Evolutionary conservation across 2,113 vertebrate species (phyloP).

Genomic region (Mandrillus leucophaeus): DNA sequence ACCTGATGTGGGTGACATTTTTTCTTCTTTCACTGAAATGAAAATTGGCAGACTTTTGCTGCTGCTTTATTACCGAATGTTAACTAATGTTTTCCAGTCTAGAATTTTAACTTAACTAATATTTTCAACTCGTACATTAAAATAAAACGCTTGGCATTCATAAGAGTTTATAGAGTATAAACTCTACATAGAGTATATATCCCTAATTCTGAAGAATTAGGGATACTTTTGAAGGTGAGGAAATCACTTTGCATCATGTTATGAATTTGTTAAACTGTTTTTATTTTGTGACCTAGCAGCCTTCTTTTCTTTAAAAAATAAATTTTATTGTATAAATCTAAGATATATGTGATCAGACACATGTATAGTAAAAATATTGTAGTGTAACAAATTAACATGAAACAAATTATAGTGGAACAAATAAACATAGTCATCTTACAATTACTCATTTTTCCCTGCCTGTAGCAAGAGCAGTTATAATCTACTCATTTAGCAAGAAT

Average conservation of each 20-base stretch:
- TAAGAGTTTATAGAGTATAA: background rate
- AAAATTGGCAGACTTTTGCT: background rate
- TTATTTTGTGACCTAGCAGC: background rate
- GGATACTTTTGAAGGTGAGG: background rate
- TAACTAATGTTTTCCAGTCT: background rate
- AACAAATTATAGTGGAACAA: background rate
- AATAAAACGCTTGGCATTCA: background rate
- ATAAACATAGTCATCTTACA: background rate
- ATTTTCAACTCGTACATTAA: background rate
- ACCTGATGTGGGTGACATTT: background rate
- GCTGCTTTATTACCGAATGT: background rate
- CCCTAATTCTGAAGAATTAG: background rate
- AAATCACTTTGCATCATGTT: background rate
- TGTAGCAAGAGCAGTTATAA: background rate
- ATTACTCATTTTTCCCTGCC: background rate
- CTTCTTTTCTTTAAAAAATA: background rate
- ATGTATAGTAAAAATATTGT: background rate
- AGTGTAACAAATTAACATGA: background rate
- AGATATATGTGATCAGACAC: background rate
- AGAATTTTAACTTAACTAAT: background rate
- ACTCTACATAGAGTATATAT: background rate
- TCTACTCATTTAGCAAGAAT: background rate
- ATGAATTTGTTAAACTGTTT: background rate
- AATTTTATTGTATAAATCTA: background rate
- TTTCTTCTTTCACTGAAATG: background rate